phyloP scores from a whole-genome alignment of 2,113 vertebrate species.

The Microcebus murinus region DNA sequence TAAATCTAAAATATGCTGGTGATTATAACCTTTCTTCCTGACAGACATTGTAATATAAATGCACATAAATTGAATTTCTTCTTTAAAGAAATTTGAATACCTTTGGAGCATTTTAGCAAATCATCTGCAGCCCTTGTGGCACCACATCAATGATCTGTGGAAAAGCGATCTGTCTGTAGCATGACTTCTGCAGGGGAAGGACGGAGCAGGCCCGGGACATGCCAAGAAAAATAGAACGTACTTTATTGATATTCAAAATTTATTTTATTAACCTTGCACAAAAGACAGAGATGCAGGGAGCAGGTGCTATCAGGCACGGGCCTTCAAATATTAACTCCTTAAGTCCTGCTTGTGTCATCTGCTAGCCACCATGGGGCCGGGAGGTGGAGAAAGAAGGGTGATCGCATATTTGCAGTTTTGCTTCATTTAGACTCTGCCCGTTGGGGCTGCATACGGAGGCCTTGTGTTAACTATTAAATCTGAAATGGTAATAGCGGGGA shows the following conservation, averaged over 20 bases:
- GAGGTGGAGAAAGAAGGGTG: neutral
- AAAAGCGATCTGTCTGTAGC: conserved; percentile 94
- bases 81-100: conserved; percentile 97
- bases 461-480: conserved; percentile 77
- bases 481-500: conserved; percentile 9
- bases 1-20: conserved; percentile 93
- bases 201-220: conserved; percentile 84
- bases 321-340: conserved; percentile 82
- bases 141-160: conserved; percentile 94
- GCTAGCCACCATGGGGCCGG: neutral
- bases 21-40: conserved; percentile 98
- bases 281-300: conserved; percentile 86
- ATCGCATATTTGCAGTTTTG: neutral
- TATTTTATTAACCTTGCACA: conserved; percentile 96
- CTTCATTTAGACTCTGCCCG: conserved; percentile 60
- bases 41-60: conserved; percentile 99
- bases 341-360: conserved; percentile 43
- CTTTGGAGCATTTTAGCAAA: conserved; percentile 96
- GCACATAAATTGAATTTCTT: conserved; percentile 99
- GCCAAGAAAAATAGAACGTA: conserved; percentile 97
- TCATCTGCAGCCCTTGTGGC: conserved; percentile 96
- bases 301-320: conserved; percentile 81
- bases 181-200: conserved; percentile 87
- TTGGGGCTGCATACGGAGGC: conserved; percentile 31
- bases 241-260: conserved; percentile 98